These are phyloP conservation scores for Mesoligia furuncula DNA, from an alignment of 2,888 invertebrate genomes.

Conservation along the genomic window DNA sequence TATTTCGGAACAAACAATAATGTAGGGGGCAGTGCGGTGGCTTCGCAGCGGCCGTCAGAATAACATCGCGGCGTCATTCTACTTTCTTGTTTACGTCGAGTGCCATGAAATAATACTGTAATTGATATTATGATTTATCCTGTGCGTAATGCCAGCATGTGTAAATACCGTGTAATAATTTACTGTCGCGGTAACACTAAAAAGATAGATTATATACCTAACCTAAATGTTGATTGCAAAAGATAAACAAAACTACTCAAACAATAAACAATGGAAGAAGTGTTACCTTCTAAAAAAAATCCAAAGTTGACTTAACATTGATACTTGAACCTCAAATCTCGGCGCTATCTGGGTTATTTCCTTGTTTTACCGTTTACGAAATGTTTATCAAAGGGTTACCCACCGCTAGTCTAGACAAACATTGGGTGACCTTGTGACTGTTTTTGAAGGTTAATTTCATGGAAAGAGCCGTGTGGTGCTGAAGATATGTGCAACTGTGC, in stretches of 20 bases:
- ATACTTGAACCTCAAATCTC: slow-evolving; percentile 40
- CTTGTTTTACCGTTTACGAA: slow-evolving; percentile 36
- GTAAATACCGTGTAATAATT: slow-evolving; percentile 65
- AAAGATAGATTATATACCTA: slow-evolving; percentile 1
- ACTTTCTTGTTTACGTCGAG: slow-evolving; percentile 77
- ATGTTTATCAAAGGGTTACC: slow-evolving; percentile 55
- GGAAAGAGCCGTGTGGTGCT: slow-evolving; percentile 76
- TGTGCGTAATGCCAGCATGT: slow-evolving; percentile 60
- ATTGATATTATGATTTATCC: slow-evolving; percentile 72
- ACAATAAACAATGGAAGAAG: neutral
- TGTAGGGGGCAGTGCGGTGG: slow-evolving; percentile 74
- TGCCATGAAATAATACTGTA: slow-evolving; percentile 68
- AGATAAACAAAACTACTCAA: neutral
- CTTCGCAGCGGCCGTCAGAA: slow-evolving; percentile 67
- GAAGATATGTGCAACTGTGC: slow-evolving; percentile 80
- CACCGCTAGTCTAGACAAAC: slow-evolving; percentile 75
- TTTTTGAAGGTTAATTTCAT: slow-evolving; percentile 76
- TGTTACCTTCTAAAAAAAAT: slow-evolving; percentile 29
- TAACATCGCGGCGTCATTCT: slow-evolving; percentile 73
- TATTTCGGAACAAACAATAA: slow-evolving; percentile 81
- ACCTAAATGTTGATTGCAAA: slow-evolving; percentile 3
- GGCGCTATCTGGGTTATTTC: slow-evolving; percentile 50
- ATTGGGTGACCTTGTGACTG: slow-evolving; percentile 77
- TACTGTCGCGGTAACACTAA: slow-evolving; percentile 53
- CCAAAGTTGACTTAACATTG: slow-evolving; percentile 51